Evolutionary conservation across 2,888 invertebrate species (phyloP).

Genomic region (Sinohyriopsis cumingii): DNA sequence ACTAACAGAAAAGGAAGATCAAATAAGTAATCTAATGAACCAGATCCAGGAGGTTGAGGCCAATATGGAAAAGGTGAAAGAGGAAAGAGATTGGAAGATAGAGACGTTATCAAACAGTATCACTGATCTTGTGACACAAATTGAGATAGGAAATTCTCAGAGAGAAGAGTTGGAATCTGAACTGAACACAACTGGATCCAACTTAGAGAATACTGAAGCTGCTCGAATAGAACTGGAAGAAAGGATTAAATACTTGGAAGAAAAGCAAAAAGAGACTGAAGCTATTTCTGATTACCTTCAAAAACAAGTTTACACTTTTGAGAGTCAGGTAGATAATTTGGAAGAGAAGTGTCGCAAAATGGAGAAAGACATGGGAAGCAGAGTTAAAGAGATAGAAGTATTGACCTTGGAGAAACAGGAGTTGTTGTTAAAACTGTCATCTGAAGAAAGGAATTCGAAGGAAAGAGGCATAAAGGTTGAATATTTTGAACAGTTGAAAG

Average conservation of each 20-base stretch:
- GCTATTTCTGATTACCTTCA: conserved; percentile 7
- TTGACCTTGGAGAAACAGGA: conserved; percentile 29
- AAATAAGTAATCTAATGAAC: conserved; percentile 27
- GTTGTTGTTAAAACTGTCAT: conserved; percentile 15
- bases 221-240: conserved; percentile 30
- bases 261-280: conserved; percentile 13
- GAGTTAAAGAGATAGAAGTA: conserved; percentile 22
- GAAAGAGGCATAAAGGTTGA: conserved; percentile 6
- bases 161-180: conserved; percentile 24
- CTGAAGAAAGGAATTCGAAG: conserved; percentile 9
- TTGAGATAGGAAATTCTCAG: conserved; percentile 24
- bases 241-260: conserved; percentile 8
- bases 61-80: conserved; percentile 25
- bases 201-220: conserved; percentile 32
- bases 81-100: conserved; percentile 30
- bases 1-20: conserved; percentile 28
- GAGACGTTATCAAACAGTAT: conserved; percentile 32
- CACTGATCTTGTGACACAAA: conserved; percentile 30
- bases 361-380: conserved; percentile 22
- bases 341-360: conserved; percentile 9
- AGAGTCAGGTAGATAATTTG: conserved; percentile 20
- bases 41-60: conserved; percentile 33
- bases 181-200: conserved; percentile 27
- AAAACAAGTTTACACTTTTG: conserved; percentile 8
- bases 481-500: background rate